Base-by-base conservation (phyloP, 2,113 vertebrate genomes). In the Eclectus roratus region DNA sequence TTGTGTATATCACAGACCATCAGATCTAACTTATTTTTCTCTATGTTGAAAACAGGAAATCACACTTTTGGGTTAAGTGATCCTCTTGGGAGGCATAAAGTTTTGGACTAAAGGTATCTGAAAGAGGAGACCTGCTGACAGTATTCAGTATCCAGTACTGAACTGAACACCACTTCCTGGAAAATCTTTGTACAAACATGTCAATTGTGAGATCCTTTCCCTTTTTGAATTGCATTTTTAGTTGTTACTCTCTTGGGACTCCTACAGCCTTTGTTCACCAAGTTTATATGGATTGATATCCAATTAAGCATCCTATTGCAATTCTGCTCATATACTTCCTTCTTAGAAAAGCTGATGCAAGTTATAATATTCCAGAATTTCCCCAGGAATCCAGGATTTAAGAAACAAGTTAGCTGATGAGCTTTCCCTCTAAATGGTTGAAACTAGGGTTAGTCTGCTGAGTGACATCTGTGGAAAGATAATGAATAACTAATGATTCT, bases 161-260 rank as follows among this genome's bases (percentile, higher is more conserved):
- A 63, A 60, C 0, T 90, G 46, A 79, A 31, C 20, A 41, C 7
- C 7, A 35, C 5, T 11, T 82, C 43, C 63, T 82, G 27, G 49
- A 81, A 85, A 66, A 13, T 29, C 5, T 55, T 80, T 72, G n/a
- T 46, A 28, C 27, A 74, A 74, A 33, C 8, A 68, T 0, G 2
- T 8, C 21, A 7, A 5, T 13, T 27, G 1, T 27, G 47, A 20
- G 12, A n/a, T 37, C 46, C 7, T 49, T 71, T 66, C 13, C 13
- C 5, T 23, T 90, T 76, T 70, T 5, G 3, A 70, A 43, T 7
- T 5, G 1, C 4, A 12, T 44, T n/a, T 58, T 33, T 20, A 23
- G 1, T 10, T 66, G 1, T 37, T 55, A 14, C 8, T 49, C 17
- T 46, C 1, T 28, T 41, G 23, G 68, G 14, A 17, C 0, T 64